Evolutionary conservation across 2,797 vertebrate species (phyloP), one percentile per base, ranked within the genome.

Genomic region (Margarornis squamiger): DNA sequence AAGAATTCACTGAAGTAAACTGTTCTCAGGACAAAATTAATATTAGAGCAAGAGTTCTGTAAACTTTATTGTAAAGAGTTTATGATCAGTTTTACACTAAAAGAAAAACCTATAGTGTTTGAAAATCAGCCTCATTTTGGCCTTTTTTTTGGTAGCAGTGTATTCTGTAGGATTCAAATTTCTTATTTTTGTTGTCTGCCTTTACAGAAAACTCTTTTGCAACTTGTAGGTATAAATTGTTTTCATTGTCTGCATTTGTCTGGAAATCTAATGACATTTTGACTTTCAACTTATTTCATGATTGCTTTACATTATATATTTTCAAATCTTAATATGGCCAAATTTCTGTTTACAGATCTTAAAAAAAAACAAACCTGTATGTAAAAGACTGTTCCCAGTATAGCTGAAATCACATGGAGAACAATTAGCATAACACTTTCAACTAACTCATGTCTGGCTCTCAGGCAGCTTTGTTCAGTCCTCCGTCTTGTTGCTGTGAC

Each of bases 291-390:
- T 92, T 67, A 62, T 70, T 88, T 94, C 57, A 39, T 43, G 49
- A 30, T 55, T 75, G 48, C 78, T 92, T 86, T 61, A 16, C 81
- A 39, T 34, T 55, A 48, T 1, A 19, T 92, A 71, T 93, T 96
- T 94, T 71, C 91, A 82, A 74, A 90, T 91, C 92, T 93, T 90
- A 84, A 92, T 57, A 85, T 14, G 55, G 67, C 94, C 88, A 73
- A 84, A 96, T 96, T 97, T 96, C 83, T 92, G 67, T 88, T 79
- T 70, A n/a, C 76, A 91, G 66, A 88, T 91, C 93, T 96, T 34
- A 78, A 41, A 75, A 86, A 90, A 22, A 21, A 10, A 6, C 41
- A 41, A 16, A 7, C 12, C 17, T 84, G 0, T 86, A 61, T 82
- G 61, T 88, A 61, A 68, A 90, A 93, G 38, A 90, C 86, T 93